Percentiles rank a stretch among this genome's conserved stretches.
These are phyloP conservation scores for Itoplectis maculator DNA, from an alignment of 2,888 invertebrate genomes.

Conservation along the genomic window DNA sequence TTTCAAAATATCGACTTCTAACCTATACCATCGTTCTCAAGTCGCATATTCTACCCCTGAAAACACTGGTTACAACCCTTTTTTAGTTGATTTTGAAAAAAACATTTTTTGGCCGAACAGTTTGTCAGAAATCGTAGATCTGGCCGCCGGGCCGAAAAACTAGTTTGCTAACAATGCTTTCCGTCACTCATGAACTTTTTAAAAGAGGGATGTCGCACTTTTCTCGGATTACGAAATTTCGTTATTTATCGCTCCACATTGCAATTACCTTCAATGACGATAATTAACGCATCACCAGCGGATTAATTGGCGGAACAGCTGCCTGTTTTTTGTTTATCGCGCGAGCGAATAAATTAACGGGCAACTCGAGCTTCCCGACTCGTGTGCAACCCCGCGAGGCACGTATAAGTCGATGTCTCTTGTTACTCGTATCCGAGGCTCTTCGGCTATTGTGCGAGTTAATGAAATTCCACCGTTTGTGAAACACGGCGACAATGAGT, in stretches of 20 bases:
- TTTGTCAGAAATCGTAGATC: no score
- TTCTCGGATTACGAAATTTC: background rate
- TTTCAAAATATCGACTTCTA: no score
- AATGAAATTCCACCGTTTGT: slow-evolving; percentile 33
- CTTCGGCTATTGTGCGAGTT: slow-evolving; percentile 27
- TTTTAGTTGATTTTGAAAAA: no score
- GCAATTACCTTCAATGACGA: slow-evolving; percentile 20
- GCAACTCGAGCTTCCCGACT: slow-evolving; percentile 9
- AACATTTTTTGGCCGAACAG: no score
- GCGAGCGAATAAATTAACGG: slow-evolving; percentile 20
- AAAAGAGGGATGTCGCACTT: no score
- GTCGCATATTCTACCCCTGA: no score
- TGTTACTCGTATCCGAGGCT: slow-evolving; percentile 28
- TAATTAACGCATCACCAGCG: slow-evolving; percentile 5
- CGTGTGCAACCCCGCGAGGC: no score
- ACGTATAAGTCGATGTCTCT: slow-evolving; percentile 18
- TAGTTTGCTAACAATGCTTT: no score
- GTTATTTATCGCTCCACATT: background rate
- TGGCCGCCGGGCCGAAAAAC: no score
- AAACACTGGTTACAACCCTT: no score
- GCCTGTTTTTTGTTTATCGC: slow-evolving; percentile 36
- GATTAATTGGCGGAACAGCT: slow-evolving; percentile 22
- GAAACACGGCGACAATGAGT: slow-evolving; percentile 9
- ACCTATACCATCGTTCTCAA: no score
- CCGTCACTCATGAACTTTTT: no score